phyloP scores from a whole-genome alignment of 2,797 vertebrate species.

The Meda fulgida region DNA sequence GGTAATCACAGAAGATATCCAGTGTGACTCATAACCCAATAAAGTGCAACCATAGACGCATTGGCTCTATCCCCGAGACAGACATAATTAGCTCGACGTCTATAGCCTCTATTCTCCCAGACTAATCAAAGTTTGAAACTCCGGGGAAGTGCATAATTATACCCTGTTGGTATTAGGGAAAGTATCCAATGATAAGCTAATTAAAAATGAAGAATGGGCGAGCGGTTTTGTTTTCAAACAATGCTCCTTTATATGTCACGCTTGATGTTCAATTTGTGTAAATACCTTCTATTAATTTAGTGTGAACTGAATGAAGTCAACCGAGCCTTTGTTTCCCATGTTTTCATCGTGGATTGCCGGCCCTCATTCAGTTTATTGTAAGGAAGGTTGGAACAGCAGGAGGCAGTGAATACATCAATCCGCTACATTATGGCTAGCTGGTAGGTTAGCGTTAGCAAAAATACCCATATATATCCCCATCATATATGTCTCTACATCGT shows the following conservation, averaged over 20 bases:
- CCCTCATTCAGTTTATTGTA: slow-evolving; percentile 15
- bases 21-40: slow-evolving; percentile 12
- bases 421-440: neutral
- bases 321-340: slow-evolving; percentile 22
- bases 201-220: slow-evolving; percentile 54
- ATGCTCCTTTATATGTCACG: slow-evolving; percentile 46
- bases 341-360: slow-evolving; percentile 33
- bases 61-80: neutral
- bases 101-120: slow-evolving; percentile 33
- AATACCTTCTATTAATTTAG: slow-evolving; percentile 49
- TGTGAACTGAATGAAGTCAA: slow-evolving; percentile 38
- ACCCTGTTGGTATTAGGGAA: slow-evolving; percentile 54
- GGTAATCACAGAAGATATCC: neutral
- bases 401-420: neutral
- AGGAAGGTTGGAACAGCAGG: neutral
- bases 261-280: slow-evolving; percentile 56
- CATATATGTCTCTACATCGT: neutral
- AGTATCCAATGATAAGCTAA: slow-evolving; percentile 57
- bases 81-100: slow-evolving; percentile 37
- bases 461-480: neutral
- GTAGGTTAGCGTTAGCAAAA: neutral
- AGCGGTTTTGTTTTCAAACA: slow-evolving; percentile 48
- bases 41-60: slow-evolving; percentile 25
- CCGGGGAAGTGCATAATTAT: slow-evolving; percentile 54
- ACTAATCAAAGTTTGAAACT: slow-evolving; percentile 51